A percentile compares a stretch with the other conserved stretches of the same genome.
These are phyloP conservation scores for Leptoteleia sp. DNA, from an alignment of 1,140 invertebrate species.

Conservation along the genomic window DNA sequence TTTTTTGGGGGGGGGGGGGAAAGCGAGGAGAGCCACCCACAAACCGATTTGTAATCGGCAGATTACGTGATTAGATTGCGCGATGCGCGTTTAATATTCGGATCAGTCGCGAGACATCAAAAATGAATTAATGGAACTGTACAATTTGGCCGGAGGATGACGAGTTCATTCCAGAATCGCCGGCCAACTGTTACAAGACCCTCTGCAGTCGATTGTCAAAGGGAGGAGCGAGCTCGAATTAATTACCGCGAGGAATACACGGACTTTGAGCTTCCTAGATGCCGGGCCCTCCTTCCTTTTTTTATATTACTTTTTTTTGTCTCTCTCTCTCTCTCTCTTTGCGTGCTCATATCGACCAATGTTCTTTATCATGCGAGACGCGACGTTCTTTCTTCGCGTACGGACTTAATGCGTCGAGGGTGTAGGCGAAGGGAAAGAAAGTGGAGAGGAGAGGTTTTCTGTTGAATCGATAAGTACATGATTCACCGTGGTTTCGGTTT, in stretches of 20 bases:
- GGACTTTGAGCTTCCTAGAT: constrained; percentile 34
- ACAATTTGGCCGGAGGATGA: constrained; percentile 29
- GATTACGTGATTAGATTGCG: constrained; percentile 2
- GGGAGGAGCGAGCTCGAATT: constrained; percentile 54
- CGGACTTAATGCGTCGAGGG: constrained; percentile 61
- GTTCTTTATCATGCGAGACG: constrained; percentile 72
- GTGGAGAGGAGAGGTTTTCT: constrained; percentile 66
- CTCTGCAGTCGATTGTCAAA: constrained; percentile 34
- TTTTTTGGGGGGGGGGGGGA: no score
- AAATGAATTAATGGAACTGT: constrained; percentile 54
- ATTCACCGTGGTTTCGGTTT: constrained; percentile 75
- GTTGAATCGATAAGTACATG: constrained; percentile 77
- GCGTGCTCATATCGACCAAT: constrained; percentile 46
- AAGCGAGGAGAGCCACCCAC: no score
- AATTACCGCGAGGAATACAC: constrained; percentile 46
- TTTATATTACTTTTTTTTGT: no score
- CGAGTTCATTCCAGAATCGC: constrained; percentile 43
- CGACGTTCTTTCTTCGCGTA: constrained; percentile 66
- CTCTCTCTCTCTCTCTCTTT: constrained; percentile 17
- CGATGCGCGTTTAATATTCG: constrained; percentile 17
- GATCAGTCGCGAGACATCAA: constrained; percentile 12
- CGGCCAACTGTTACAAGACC: constrained; percentile 48
- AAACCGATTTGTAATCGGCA: constrained; percentile 8
- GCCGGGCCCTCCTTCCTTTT: no score
- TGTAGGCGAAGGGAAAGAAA: constrained; percentile 63